Evolutionary conservation across 2,888 invertebrate species (phyloP).

Genomic region (Melanchra persicariae): DNA sequence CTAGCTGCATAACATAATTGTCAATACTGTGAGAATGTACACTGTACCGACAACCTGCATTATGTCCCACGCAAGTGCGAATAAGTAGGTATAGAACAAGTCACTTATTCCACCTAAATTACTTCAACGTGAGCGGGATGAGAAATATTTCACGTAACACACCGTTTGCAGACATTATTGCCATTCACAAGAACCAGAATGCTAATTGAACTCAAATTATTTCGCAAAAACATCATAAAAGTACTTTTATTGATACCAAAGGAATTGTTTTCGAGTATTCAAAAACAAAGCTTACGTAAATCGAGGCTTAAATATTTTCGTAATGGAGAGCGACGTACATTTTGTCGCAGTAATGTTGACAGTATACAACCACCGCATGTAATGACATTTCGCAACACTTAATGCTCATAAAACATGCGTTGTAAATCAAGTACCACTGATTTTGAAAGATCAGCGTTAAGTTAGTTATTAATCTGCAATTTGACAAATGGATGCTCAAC

Average conservation of each 20-base stretch:
- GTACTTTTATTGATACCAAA: slow-evolving; percentile 35
- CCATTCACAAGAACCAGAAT: slow-evolving; percentile 34
- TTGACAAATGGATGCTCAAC: slow-evolving; percentile 55
- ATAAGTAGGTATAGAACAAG: slow-evolving; percentile 12
- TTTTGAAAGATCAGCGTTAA: slow-evolving; percentile 61
- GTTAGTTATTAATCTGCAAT: slow-evolving; percentile 56
- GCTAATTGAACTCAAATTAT: slow-evolving; percentile 38
- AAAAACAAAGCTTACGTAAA: slow-evolving; percentile 66
- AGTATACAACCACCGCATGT: slow-evolving; percentile 52
- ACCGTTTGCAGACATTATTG: slow-evolving; percentile 18
- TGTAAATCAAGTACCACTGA: slow-evolving; percentile 61
- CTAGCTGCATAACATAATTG: slow-evolving; percentile 30
- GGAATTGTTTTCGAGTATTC: slow-evolving; percentile 44
- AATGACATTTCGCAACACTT: slow-evolving; percentile 63
- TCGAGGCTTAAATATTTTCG: slow-evolving; percentile 61
- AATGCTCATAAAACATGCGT: slow-evolving; percentile 54
- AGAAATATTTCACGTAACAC: slow-evolving; percentile 26
- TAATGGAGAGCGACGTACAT: slow-evolving; percentile 51
- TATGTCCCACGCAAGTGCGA: slow-evolving; percentile 36
- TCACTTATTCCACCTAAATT: slow-evolving; percentile 37
- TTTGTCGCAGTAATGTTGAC: slow-evolving; percentile 52
- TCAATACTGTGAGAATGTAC: slow-evolving; percentile 47
- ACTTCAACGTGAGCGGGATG: slow-evolving; percentile 33
- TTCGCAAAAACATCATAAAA: slow-evolving; percentile 45
- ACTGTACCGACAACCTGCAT: slow-evolving; percentile 10